Base-by-base conservation (phyloP, 2,113 vertebrate species). In the Erythrocercus mccallii region DNA sequence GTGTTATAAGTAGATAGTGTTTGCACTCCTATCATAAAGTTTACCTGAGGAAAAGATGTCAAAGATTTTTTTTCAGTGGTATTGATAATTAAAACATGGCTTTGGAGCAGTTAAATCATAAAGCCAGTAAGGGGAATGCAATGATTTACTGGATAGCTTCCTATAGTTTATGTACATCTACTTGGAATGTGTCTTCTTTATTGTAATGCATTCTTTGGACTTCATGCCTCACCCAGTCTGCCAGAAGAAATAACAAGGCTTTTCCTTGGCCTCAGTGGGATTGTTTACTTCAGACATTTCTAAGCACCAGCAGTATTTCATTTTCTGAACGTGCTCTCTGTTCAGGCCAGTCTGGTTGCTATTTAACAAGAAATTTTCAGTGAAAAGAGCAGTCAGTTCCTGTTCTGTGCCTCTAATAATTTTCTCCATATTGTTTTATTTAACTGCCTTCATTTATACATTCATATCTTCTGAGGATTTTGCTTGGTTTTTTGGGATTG, bases 261-360 rank as follows among this genome's bases (percentile, higher is more conserved):
- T 92, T 92, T 86, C 37, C 45, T 72, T 89, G 86, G 84, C 70
- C 30, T 85, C 57, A 38, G 72, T 66, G 72, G 16, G 50, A 83
- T 23, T 87, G 89, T 95, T 96, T 92, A 85, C 83, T 90, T 85
- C 44, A 45, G 65, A 15, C 76, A 37, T 89, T 95, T 94, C 15
- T 44, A 7, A 89, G 45, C 27, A 72, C 45, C 77, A 76, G 70
- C 65, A 74, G 5, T 81, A 72, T 87, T 95, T 95, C 4, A 23
- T 86, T 92, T 95, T 92, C 73, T 91, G 83, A 95, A 79, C 0
- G 0, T 0, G 9, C n/a, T 88, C 68, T 94, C 23, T 92, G 40
- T 72, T 86, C 65, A 60, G 73, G 57, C 53, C 73, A 89, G 48
- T 21, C n/a, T 18, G 7, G 31, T 35, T 95, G 31, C 70, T 91